A percentile compares a stretch with the other conserved stretches of the same genome.
These are phyloP conservation scores for Lasiurus borealis DNA, from an alignment of 2,113 vertebrate species.

Conservation along the genomic window DNA sequence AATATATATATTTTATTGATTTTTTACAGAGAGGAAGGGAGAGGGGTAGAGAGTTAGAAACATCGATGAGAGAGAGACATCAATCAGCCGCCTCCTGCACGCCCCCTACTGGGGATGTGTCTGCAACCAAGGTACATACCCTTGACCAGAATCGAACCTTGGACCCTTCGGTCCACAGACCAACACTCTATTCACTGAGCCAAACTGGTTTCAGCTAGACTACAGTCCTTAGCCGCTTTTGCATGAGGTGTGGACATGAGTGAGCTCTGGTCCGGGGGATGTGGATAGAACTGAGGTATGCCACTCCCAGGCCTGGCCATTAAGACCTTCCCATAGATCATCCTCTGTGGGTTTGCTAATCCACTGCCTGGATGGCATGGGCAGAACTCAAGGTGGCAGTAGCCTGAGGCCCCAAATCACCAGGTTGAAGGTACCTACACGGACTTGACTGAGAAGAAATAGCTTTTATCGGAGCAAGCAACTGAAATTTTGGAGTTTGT, in stretches of 20 bases:
- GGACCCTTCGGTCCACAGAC: too few species aligned
- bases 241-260: background rate
- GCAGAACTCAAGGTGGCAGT: background rate
- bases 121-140: too few species aligned
- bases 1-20: too few species aligned
- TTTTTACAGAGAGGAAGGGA: too few species aligned
- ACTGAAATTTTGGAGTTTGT: background rate
- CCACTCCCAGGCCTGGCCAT: background rate
- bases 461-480: background rate
- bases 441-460: constrained; percentile 9
- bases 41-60: too few species aligned
- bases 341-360: background rate
- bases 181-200: too few species aligned
- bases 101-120: too few species aligned
- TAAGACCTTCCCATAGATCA: background rate
- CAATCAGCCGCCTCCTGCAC: too few species aligned
- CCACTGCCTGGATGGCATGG: too few species aligned
- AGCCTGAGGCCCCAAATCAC: background rate
- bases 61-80: too few species aligned
- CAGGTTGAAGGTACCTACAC: background rate
- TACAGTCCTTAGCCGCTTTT: background rate
- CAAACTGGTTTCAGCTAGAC: background rate
- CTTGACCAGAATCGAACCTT: too few species aligned
- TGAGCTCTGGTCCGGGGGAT: background rate
- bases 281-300: background rate